Evolutionary conservation across 2,113 vertebrate species (phyloP).

Genomic region (Scophthalmus maximus): DNA sequence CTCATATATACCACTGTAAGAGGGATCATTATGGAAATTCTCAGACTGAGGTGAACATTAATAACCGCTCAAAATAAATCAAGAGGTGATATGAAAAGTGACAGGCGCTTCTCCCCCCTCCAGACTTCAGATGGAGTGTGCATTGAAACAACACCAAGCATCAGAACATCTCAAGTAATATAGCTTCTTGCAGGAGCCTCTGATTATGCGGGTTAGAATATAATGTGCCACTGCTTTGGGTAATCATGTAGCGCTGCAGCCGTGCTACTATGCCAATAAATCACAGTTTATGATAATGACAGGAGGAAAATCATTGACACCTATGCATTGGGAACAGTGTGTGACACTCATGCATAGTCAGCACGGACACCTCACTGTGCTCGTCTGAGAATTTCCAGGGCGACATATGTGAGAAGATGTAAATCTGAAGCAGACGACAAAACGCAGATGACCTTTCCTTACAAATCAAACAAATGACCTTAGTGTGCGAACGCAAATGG

Average conservation of each 20-base stretch:
- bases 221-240: conserved; percentile 64
- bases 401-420: conserved; percentile 33
- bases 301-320: conserved; percentile 58
- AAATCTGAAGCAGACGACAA: conserved; percentile 39
- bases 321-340: conserved; percentile 48
- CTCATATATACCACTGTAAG: conserved; percentile 56
- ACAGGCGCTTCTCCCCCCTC: conserved; percentile 64
- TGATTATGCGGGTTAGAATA: conserved; percentile 72
- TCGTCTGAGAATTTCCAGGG: background rate
- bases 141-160: conserved; percentile 63
- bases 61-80: conserved; percentile 80
- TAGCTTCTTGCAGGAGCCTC: conserved; percentile 65
- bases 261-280: conserved; percentile 64
- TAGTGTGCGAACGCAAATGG: conserved; percentile 44
- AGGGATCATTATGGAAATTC: conserved; percentile 77
- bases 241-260: conserved; percentile 60
- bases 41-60: conserved; percentile 71
- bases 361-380: background rate
- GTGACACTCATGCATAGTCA: conserved; percentile 66
- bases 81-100: conserved; percentile 71
- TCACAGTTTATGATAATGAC: conserved; percentile 73
- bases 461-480: conserved; percentile 50
- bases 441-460: conserved; percentile 56
- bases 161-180: conserved; percentile 63
- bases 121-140: conserved; percentile 56